These are phyloP conservation scores for Gymnocypris eckloni DNA, from an alignment of 2,797 vertebrate species.

Conservation along the genomic window DNA sequence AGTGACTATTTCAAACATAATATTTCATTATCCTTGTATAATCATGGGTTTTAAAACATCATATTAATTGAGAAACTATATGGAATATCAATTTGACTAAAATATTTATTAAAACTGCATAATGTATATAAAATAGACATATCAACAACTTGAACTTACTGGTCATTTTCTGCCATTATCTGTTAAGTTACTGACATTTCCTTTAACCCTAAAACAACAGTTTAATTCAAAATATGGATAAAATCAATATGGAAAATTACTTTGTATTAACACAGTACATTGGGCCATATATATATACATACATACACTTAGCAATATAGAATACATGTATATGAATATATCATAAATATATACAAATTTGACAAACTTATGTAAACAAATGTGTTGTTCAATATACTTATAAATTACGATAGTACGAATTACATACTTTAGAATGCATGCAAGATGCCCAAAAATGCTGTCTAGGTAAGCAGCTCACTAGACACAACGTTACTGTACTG, in stretches of 20 bases:
- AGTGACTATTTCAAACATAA: background rate
- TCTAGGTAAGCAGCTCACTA: background rate
- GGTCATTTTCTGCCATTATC: background rate
- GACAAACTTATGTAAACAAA: background rate
- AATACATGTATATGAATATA: background rate
- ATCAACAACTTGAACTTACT: background rate
- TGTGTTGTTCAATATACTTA: background rate
- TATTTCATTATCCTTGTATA: background rate
- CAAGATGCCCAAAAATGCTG: background rate
- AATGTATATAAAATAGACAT: background rate
- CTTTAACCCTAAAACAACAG: background rate
- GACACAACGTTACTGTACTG: conserved; percentile 3
- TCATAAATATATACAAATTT: background rate
- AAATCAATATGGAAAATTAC: background rate
- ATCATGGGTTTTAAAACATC: background rate
- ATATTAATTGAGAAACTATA: background rate
- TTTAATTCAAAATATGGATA: background rate
- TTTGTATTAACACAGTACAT: background rate
- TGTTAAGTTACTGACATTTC: background rate
- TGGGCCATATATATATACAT: background rate
- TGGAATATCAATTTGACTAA: background rate
- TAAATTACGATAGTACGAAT: background rate
- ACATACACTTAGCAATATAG: too few species aligned
- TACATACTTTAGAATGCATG: background rate
- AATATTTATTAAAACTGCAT: background rate